phyloP scores from a whole-genome alignment of 2,113 vertebrate species.

The Galeopterus variegatus region DNA sequence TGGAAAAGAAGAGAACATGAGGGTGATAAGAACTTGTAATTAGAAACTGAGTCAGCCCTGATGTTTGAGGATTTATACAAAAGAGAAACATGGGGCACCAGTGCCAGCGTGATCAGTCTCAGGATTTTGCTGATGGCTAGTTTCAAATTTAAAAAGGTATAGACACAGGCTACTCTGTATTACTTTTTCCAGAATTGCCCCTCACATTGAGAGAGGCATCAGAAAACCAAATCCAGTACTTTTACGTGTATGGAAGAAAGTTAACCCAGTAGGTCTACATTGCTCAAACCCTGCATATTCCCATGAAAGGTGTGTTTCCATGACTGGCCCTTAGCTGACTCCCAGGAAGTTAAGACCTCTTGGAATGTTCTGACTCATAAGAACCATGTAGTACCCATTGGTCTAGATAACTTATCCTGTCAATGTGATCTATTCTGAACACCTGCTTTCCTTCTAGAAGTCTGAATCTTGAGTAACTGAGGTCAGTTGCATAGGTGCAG shows the following conservation, averaged over 20 bases:
- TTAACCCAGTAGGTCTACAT: not conserved
- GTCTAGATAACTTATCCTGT: not conserved
- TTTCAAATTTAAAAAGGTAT: not conserved
- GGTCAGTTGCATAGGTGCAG: not conserved
- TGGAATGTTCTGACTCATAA: not conserved
- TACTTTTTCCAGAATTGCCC: not conserved
- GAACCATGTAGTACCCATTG: not conserved
- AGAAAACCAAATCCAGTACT: not conserved
- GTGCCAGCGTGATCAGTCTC: not conserved
- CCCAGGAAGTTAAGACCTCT: not conserved
- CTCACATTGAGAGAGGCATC: not conserved
- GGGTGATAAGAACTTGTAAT: not conserved
- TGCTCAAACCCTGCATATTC: not conserved
- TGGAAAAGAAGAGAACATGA: not conserved
- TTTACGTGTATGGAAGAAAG: not conserved
- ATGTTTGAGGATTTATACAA: not conserved
- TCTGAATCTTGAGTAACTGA: not conserved
- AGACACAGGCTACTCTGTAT: not conserved
- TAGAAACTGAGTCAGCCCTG: not conserved
- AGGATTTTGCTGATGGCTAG: not conserved
- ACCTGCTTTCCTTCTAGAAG: not conserved
- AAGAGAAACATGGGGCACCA: not conserved
- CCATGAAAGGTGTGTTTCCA: not conserved
- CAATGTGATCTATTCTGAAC: not conserved
- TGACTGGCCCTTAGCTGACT: not conserved